Base-by-base conservation (phyloP, 1,140 invertebrate species). In the Micrasema minimum region DNA sequence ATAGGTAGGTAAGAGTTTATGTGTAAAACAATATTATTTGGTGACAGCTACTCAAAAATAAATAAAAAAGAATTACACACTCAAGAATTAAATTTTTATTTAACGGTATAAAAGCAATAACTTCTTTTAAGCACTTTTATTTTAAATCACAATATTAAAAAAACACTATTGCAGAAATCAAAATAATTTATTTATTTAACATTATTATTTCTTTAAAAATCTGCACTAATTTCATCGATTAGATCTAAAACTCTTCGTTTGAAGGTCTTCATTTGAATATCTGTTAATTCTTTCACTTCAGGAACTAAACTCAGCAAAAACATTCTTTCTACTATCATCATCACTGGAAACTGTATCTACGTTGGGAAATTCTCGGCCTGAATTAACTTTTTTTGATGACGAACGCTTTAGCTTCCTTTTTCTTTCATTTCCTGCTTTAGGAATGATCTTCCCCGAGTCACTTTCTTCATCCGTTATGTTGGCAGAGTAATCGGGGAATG, bases 241-340 rank as follows among this genome's bases (percentile, higher is more conserved):
- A 51, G 50, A 22, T 51, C 50, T 12, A 51, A 22, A 51, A 51
- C 50, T 51, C 12, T 51, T 51, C 50, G 10, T 51, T 51, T 51
- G 20, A 51, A 51, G 6, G 9, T 22, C 26, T 12, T 51, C 50
- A 51, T 51, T 51, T 51, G 50, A 9, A 6, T 51, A 12, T 51
- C 50, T 12, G 50, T 51, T 7, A 51, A 23, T 51, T 51, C 50
- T 1, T 23, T n/a, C 18, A 51, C 50, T 23, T 51, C 50, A 4
- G 50, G 50, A 6, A 51, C 9, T 12, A 51, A 51, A 12, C 50
- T 51, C 18, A 51, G 50, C 1, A 51, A 12, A n/a, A 51, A 51
- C 50, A 51, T 51, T n/a, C 22, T 22, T 51, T 12, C 50, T 18
- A 22, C 12, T 18, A 10, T 51, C 50, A 11, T 26, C 50, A 3